Base-by-base conservation (phyloP, 2,888 invertebrate genomes). In the Pediacus dermestoides region DNA sequence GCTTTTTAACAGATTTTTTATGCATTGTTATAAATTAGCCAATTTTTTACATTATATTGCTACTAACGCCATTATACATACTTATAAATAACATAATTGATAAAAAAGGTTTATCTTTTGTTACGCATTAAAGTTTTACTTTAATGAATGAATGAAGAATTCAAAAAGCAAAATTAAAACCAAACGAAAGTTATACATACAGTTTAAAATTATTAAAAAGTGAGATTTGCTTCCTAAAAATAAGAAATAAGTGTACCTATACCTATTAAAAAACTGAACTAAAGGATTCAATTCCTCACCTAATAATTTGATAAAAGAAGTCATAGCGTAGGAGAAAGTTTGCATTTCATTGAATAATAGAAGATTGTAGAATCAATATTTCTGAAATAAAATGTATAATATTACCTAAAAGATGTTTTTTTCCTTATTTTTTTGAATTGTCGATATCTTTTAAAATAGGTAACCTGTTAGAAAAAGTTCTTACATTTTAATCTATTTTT, bases 351-450 rank as follows among this genome's bases (percentile, higher is more conserved):
- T 60, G 55, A 58, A 49, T 49, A 46, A 57, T 55, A 55, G 54
- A 44, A 55, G 50, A 50, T 48, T 59, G 59, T 59, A 59, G 58
- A 57, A 57, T 60, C 54, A 55, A 58, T 59, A 62, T 61, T 61
- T 63, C 63, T 60, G 58, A 58, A 63, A 63, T 63, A 61, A 63
- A 62, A 57, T n/a, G n/a, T n/a, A n/a, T n/a, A n/a, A n/a, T n/a
- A n/a, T n/a, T n/a, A n/a, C n/a, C n/a, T 7, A n/a, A n/a, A n/a
- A n/a, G n/a, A n/a, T n/a, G n/a, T n/a, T n/a, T n/a, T n/a, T n/a
- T n/a, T n/a, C n/a, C n/a, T n/a, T n/a, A n/a, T n/a, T n/a, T n/a
- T n/a, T n/a, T n/a, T n/a, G n/a, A n/a, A n/a, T n/a, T n/a, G n/a
- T n/a, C n/a, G n/a, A n/a, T n/a, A n/a, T n/a, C n/a, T n/a, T n/a